A percentile compares a stretch with the other conserved stretches of the same genome.
Evolutionary conservation across 2,797 vertebrate species (phyloP).

Genomic region (Steatocranus sp.): DNA sequence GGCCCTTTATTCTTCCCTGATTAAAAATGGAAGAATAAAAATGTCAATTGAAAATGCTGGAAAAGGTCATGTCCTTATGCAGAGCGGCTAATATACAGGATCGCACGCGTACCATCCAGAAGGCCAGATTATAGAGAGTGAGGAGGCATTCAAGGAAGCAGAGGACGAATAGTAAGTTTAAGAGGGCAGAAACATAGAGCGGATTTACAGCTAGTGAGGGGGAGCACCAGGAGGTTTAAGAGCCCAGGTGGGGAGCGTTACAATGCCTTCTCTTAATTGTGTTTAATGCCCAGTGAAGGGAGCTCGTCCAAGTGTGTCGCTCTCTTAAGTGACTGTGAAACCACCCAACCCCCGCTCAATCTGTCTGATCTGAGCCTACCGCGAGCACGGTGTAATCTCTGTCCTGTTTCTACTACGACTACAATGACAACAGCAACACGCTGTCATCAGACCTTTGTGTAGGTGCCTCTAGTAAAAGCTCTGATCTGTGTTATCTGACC

Average conservation of each 20-base stretch:
- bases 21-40: conserved; percentile 33
- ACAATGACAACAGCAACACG: background rate
- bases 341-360: conserved; percentile 20
- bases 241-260: conserved; percentile 45
- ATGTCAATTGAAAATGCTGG: conserved; percentile 20
- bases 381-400: conserved; percentile 34
- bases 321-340: conserved; percentile 45
- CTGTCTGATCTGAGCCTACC: conserved; percentile 32
- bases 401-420: background rate
- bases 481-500: conserved; percentile 29
- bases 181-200: conserved; percentile 33
- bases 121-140: conserved; percentile 15
- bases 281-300: conserved; percentile 56
- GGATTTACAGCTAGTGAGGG: conserved; percentile 37
- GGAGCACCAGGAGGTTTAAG: conserved; percentile 14
- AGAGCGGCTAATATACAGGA: conserved; percentile 9
- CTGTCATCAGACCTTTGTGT: background rate
- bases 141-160: conserved; percentile 2
- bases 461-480: background rate
- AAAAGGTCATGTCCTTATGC: conserved; percentile 48
- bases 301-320: conserved; percentile 54
- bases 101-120: background rate
- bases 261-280: conserved; percentile 51
- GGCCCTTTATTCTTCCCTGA: conserved; percentile 16
- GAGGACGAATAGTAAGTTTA: conserved; percentile 15